phyloP scores from a whole-genome alignment of 1,140 invertebrate species.

The Dendroctonus ponderosae region DNA sequence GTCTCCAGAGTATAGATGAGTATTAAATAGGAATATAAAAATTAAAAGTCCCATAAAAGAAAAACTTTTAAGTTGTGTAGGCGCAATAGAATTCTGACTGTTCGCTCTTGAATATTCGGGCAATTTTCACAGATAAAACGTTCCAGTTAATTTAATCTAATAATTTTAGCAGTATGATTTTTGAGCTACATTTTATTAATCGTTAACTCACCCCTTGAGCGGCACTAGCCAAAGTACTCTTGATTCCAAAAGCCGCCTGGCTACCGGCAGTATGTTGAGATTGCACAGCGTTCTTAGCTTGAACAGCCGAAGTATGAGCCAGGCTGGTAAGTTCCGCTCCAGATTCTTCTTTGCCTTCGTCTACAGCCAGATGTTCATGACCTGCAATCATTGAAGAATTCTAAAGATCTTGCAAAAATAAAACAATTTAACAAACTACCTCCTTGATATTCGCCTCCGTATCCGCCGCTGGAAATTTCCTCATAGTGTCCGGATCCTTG shows the following conservation, averaged over 20 bases:
- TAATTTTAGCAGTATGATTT: too few species aligned
- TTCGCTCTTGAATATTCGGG: too few species aligned
- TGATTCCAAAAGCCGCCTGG: conserved; percentile 41
- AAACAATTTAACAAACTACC: not conserved
- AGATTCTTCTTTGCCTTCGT: conserved; percentile 27
- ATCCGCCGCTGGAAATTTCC: conserved; percentile 16
- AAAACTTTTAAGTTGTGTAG: too few species aligned
- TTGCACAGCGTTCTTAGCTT: conserved; percentile 41
- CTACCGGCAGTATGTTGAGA: conserved; percentile 41
- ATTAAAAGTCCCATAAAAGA: too few species aligned
- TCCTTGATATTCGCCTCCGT: conserved; percentile 24
- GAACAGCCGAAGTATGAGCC: conserved; percentile 39
- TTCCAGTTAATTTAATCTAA: too few species aligned
- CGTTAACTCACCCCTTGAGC: conserved; percentile 37
- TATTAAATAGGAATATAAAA: too few species aligned
- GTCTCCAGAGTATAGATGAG: too few species aligned
- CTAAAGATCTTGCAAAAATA: not conserved
- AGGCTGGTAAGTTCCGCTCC: conserved; percentile 40
- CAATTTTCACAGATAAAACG: too few species aligned
- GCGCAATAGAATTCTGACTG: too few species aligned
- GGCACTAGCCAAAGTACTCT: conserved; percentile 39
- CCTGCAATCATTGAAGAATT: not conserved
- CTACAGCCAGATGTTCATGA: conserved; percentile 6
- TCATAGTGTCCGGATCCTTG: conserved; percentile 16
- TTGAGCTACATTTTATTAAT: not conserved